Conservation (phyloP, 2,888 invertebrate species). For the Allygus modestus region DNA sequence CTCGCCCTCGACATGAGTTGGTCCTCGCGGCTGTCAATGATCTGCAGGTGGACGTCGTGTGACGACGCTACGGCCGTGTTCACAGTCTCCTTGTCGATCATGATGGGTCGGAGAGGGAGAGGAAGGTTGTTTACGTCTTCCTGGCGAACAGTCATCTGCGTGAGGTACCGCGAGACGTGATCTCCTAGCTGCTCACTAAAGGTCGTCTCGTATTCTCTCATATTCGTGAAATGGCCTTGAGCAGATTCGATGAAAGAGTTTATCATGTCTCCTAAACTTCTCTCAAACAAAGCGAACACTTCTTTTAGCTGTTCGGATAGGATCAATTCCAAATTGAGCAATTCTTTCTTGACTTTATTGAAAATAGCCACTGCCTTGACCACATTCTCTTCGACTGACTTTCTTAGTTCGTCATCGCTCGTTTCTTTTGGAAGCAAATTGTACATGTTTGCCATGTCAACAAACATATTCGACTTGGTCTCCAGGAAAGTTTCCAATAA, state of each 20-base stretch:
- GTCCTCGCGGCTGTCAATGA: constrained; percentile 89
- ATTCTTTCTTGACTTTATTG: constrained; percentile 72
- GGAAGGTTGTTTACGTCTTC: constrained; percentile 72
- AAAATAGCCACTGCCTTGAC: constrained; percentile 67
- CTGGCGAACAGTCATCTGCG: constrained; percentile 65
- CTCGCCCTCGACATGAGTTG: constrained; percentile 82
- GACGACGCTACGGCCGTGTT: constrained; percentile 80
- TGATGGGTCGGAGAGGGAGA: constrained; percentile 72
- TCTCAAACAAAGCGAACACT: constrained; percentile 84
- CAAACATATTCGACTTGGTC: constrained; percentile 44
- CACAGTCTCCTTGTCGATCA: constrained; percentile 83
- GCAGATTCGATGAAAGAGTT: constrained; percentile 81
- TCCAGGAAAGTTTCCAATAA: constrained; percentile 61
- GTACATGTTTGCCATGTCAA: constrained; percentile 15
- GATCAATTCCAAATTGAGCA: constrained; percentile 82
- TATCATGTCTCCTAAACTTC: constrained; percentile 85
- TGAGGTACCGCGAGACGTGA: constrained; percentile 67
- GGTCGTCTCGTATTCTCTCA: constrained; percentile 75
- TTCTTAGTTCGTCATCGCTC: constrained; percentile 12
- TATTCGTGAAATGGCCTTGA: constrained; percentile 76
- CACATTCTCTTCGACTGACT: constrained; percentile 4
- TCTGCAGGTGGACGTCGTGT: constrained; percentile 86
- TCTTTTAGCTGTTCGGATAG: constrained; percentile 87
- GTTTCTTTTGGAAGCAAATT: background rate
- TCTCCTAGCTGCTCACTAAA: constrained; percentile 71